Conservation (phyloP, 2,797 vertebrate genomes). For the Epinephelus awoara region DNA sequence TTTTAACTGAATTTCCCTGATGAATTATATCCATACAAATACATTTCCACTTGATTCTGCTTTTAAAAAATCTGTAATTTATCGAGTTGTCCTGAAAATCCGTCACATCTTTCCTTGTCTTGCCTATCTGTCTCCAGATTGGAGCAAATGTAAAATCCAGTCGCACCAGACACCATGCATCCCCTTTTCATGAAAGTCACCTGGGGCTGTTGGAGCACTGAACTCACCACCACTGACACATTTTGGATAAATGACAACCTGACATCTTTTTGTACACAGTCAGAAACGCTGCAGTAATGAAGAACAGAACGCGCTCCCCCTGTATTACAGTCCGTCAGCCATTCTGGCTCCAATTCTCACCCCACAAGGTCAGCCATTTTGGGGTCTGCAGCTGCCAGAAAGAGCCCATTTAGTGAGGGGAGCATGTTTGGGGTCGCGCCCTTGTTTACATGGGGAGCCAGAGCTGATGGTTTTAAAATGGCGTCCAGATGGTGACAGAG, state of each 20-base stretch:
- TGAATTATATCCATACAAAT: neutral
- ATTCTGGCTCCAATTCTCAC: conserved; percentile 66
- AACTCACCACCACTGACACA: conserved; percentile 3
- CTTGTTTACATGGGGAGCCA: conserved; percentile 83
- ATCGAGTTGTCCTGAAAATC: conserved; percentile 18
- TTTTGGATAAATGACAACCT: conserved; percentile 40
- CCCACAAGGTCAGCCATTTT: conserved; percentile 79
- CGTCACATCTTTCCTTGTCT: conserved; percentile 13
- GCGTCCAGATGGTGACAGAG: conserved; percentile 85
- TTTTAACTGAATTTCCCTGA: conserved; percentile 5
- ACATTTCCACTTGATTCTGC: neutral
- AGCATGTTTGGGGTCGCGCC: conserved; percentile 82
- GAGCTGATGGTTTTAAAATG: conserved; percentile 87
- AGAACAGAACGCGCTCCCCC: conserved; percentile 43
- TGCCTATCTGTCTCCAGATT: neutral
- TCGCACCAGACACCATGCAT: neutral
- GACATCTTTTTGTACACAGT: conserved; percentile 46
- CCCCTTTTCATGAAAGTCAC: conserved; percentile 23
- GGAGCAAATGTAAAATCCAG: conserved; percentile 2
- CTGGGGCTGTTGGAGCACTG: neutral
- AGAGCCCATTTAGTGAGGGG: conserved; percentile 78
- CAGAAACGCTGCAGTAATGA: conserved; percentile 51
- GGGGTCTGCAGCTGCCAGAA: conserved; percentile 78
- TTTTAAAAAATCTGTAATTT: neutral
- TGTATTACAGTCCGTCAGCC: conserved; percentile 48